Base-by-base conservation (phyloP, 1,140 invertebrate genomes). In the Platyscapa corneri region DNA sequence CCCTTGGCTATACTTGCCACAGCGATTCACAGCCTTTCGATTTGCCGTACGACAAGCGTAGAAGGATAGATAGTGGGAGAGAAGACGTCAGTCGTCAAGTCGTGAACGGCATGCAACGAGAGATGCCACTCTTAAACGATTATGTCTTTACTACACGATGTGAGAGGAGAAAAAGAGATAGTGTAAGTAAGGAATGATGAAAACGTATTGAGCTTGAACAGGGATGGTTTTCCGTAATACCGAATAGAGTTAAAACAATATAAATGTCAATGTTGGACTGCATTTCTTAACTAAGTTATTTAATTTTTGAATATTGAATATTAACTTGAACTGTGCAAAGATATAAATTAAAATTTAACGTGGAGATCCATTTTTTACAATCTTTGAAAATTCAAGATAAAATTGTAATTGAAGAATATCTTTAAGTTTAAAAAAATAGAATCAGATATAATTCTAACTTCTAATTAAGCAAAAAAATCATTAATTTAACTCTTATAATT, bases 141-240 rank as follows among this genome's bases (percentile, higher is more conserved):
- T 85, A 85, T 53, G 84, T 82, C 84, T 85, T 85, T 85, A 85
- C 82, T 82, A 85, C 79, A 39, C 79, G n/a, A 53, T 30, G n/a
- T 42, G 53, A 49, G 49, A 34, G n/a, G 18, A 49, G 23, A 76
- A 65, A 37, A n/a, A 56, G 30, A 56, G 18, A 23, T 20, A 70
- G 65, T 53, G 64, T 34, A 86, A 85, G 82, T 80, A 46, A 87
- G 46, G 80, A 82, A 56, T 74, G 49, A 82, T 46, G 80, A 72
- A 65, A 37, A 23, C 10, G 34, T 10, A 37, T 39, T 39, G 1
- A 7, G 65, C 18, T 32, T 32, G 20, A 34, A 20, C 18, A 81
- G 39, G 42, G 74, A 12, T 32, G 39, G 27, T 81, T 81, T 81
- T 67, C 27, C n/a, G 30, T 49, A 32, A 30, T 49, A 7, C n/a